These are phyloP conservation scores for Leptoclinus maculatus DNA, from an alignment of 2,797 vertebrate genomes.

Conservation along the genomic window DNA sequence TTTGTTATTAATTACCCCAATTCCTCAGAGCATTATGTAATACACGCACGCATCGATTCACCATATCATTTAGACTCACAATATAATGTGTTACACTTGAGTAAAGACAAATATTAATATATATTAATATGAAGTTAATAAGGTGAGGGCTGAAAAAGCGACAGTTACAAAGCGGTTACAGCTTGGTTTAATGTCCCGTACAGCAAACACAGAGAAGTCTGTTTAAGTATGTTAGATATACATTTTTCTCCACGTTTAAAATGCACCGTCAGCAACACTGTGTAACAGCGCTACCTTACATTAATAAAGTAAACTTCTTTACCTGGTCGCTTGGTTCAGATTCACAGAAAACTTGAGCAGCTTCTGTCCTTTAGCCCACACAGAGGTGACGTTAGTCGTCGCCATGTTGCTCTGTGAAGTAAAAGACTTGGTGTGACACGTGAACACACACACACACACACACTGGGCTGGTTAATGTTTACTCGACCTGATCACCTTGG, in stretches of 20 bases:
- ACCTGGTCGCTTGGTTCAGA: slow-evolving; percentile 59
- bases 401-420: slow-evolving; percentile 63
- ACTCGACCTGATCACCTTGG: not conserved
- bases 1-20: not conserved
- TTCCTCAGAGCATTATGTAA: not conserved
- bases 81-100: not conserved
- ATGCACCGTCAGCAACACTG: not conserved
- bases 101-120: not conserved
- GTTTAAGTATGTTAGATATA: not conserved
- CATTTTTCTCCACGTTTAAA: not conserved
- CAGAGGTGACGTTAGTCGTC: not conserved
- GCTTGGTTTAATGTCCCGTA: no score
- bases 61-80: not conserved
- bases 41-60: not conserved
- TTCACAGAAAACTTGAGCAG: slow-evolving; percentile 26
- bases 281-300: no score
- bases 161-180: no score
- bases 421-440: slow-evolving; percentile 5
- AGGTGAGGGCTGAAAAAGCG: not conserved
- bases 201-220: no score
- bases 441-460: not conserved
- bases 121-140: not conserved
- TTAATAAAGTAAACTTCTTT: not conserved
- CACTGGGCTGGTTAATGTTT: slow-evolving; percentile 66
- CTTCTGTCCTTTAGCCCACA: slow-evolving; percentile 26